These are phyloP conservation scores for Lacerta agilis DNA, from an alignment of 2,797 vertebrate genomes.

Conservation along the genomic window DNA sequence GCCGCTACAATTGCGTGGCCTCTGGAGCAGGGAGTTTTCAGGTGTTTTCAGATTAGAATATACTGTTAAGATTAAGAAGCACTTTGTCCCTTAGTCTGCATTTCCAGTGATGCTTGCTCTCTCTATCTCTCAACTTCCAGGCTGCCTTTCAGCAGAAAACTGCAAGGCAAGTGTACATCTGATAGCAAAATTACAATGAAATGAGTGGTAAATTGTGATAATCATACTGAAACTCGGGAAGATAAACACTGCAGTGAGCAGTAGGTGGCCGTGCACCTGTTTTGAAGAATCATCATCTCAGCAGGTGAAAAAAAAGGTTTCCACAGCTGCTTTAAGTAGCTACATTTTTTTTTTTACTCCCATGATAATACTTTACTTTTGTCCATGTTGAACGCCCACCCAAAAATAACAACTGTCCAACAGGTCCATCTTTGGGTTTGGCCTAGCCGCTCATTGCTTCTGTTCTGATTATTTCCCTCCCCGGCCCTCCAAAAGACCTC, in stretches of 20 bases:
- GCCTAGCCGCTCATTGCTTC: slow-evolving; percentile 50
- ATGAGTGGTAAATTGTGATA: neutral
- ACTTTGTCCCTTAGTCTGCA: no score
- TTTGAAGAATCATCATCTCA: neutral
- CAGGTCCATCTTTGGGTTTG: slow-evolving; percentile 6
- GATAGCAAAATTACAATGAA: neutral
- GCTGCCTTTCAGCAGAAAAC: no score
- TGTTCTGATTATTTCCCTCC: slow-evolving; percentile 64
- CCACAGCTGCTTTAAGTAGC: slow-evolving; percentile 73
- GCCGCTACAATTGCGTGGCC: neutral
- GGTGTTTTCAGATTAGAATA: neutral
- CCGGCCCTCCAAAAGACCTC: slow-evolving; percentile 68
- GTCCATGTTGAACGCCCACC: slow-evolving; percentile 72
- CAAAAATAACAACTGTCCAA: neutral
- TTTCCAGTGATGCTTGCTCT: no score
- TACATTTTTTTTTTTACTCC: slow-evolving; percentile 55
- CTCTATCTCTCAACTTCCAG: no score
- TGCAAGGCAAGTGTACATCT: no score
- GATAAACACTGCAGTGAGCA: neutral
- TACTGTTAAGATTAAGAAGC: neutral
- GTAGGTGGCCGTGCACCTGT: neutral
- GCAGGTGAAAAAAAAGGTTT: neutral
- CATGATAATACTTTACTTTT: slow-evolving; percentile 72
- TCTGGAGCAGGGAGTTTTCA: neutral
- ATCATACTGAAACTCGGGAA: neutral